Conservation (phyloP, 2,797 vertebrate species). For the Alectoris magna region DNA sequence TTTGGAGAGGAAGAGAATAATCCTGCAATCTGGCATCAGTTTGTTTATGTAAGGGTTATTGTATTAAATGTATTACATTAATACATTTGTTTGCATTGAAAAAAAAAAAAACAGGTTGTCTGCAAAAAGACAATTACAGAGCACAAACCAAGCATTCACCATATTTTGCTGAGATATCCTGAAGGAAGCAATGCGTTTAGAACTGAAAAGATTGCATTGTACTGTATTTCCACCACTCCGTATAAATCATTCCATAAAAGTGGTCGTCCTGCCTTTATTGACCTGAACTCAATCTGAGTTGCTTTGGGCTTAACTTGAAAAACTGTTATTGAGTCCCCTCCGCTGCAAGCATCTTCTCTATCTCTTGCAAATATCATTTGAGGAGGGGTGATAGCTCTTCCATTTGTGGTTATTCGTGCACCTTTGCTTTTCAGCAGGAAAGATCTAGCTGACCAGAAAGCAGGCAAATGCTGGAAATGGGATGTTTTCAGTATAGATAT, state of each 20-base stretch:
- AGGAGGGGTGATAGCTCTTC: neutral
- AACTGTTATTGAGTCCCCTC: constrained; percentile 15
- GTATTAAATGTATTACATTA: constrained; percentile 24
- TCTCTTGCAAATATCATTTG: neutral
- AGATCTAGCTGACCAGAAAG: neutral
- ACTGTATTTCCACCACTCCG: constrained; percentile 58
- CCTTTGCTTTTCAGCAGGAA: neutral
- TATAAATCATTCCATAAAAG: constrained; percentile 75
- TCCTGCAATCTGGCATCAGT: constrained; percentile 41
- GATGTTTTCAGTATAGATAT: neutral
- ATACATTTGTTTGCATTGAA: constrained; percentile 53
- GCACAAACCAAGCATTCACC: constrained; percentile 58
- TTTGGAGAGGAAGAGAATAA: constrained; percentile 32
- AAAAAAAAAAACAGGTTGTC: constrained; percentile 31
- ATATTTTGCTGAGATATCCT: constrained; percentile 56
- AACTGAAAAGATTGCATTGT: constrained; percentile 44
- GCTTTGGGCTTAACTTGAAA: constrained; percentile 55
- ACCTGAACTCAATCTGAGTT: constrained; percentile 64
- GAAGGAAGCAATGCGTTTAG: constrained; percentile 28
- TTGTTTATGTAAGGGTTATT: constrained; percentile 60
- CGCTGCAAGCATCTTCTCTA: constrained; percentile 15
- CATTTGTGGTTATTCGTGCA: neutral
- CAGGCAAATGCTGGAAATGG: neutral
- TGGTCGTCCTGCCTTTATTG: constrained; percentile 66
- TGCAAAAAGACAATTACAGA: constrained; percentile 75